Evolutionary conservation across 1,140 invertebrate genomes (phyloP).

Genomic region (Conopomorpha cramerella): DNA sequence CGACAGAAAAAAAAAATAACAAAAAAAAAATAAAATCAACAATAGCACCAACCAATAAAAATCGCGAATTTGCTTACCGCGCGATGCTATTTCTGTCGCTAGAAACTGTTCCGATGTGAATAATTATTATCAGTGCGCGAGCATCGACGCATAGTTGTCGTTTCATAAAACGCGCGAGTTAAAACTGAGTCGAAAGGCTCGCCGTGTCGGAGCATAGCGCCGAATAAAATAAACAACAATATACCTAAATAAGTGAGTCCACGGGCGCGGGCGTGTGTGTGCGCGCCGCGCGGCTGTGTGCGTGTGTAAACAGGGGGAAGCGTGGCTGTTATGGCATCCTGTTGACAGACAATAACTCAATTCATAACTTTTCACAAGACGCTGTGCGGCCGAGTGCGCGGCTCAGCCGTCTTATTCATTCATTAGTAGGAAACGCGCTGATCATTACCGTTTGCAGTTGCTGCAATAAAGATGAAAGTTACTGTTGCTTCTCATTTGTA

Average conservation of each 20-base stretch:
- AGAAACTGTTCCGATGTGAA: conserved; percentile 46
- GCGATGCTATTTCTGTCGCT: conserved; percentile 41
- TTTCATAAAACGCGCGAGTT: conserved; percentile 60
- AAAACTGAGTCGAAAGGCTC: conserved; percentile 61
- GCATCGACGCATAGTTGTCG: conserved; percentile 57
- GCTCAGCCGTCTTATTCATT: too few species aligned
- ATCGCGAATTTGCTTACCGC: conserved; percentile 43
- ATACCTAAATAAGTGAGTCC: conserved; percentile 60
- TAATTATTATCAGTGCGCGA: conserved; percentile 48
- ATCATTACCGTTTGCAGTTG: too few species aligned
- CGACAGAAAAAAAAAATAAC: neutral
- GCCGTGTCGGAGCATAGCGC: conserved; percentile 58
- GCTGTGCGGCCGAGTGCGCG: too few species aligned
- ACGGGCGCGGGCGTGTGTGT: conserved; percentile 49
- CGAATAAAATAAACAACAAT: conserved; percentile 64
- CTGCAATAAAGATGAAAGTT: too few species aligned
- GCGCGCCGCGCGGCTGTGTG: conserved; percentile 35
- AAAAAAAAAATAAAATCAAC: conserved; percentile 9
- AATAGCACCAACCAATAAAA: conserved; percentile 22
- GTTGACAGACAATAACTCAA: neutral
- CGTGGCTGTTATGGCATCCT: conserved; percentile 21
- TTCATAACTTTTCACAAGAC: too few species aligned
- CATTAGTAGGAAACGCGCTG: too few species aligned
- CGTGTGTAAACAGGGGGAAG: conserved; percentile 58
- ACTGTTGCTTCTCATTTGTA: too few species aligned